phyloP scores from a whole-genome alignment of 2,113 vertebrate genomes.

The Grus americana region DNA sequence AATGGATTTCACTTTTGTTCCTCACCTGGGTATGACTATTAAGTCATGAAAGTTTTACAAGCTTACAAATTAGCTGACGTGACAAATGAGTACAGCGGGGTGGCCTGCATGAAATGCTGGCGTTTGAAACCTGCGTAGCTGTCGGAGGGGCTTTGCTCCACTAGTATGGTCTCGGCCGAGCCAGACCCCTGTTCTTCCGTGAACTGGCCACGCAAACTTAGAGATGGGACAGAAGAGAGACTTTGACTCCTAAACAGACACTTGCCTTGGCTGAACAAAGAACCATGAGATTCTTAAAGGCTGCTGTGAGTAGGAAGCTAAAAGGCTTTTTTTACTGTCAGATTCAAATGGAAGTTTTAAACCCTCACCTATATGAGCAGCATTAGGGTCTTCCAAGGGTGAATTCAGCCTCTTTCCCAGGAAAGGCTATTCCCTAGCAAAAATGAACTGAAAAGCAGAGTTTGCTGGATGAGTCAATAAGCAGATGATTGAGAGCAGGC shows the following conservation, averaged over 20 bases:
- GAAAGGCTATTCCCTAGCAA: neutral
- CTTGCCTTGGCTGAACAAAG: neutral
- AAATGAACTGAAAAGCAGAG: neutral
- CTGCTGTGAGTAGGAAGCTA: neutral
- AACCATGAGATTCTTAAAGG: neutral
- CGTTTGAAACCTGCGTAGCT: neutral
- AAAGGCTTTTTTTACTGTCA: neutral
- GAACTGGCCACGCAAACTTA: neutral
- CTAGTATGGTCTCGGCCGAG: neutral
- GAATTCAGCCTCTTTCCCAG: neutral
- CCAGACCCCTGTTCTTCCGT: neutral
- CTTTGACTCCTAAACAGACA: neutral
- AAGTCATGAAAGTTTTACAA: constrained; percentile 22
- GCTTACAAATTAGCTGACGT: neutral
- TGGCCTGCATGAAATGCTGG: neutral
- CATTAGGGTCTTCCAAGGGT: neutral
- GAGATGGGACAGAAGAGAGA: neutral
- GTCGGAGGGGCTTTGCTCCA: neutral
- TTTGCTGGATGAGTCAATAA: neutral
- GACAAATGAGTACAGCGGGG: neutral
- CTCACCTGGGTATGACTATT: neutral
- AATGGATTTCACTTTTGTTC: constrained; percentile 6
- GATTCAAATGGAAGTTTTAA: neutral
- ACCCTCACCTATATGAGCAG: neutral
- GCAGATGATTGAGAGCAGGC: neutral